Conservation (phyloP, 2,888 invertebrate species). For the Drosophila nr. perissopoda region DNA sequence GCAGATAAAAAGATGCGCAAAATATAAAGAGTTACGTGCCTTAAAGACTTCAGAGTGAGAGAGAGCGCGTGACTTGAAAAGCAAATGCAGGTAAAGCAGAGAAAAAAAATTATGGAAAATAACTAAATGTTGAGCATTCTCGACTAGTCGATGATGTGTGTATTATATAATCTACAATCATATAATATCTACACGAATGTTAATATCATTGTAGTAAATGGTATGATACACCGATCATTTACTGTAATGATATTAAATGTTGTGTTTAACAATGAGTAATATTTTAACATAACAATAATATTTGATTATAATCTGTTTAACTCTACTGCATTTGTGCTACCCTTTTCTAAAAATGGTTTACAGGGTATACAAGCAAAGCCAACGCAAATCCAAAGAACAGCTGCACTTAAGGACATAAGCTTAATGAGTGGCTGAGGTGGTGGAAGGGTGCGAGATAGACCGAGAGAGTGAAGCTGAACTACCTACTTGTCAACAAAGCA, state of each 20-base stretch:
- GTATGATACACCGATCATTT: neutral
- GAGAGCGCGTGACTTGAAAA: constrained; percentile 63
- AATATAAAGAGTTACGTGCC: constrained; percentile 60
- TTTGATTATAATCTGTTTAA: neutral
- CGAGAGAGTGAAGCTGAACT: constrained; percentile 2
- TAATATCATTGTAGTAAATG: neutral
- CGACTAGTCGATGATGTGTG: neutral
- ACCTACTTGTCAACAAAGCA: constrained; percentile 66
- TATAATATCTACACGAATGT: neutral
- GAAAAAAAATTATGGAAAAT: neutral
- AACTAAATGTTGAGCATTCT: neutral
- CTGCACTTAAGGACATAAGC: constrained; percentile 17
- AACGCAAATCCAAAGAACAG: constrained; percentile 18
- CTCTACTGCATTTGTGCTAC: neutral
- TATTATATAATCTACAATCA: neutral
- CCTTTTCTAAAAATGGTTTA: neutral
- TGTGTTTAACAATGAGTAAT: neutral
- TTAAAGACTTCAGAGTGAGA: constrained; percentile 33
- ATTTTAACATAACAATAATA: neutral
- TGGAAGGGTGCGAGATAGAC: neutral
- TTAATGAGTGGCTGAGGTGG: constrained; percentile 34
- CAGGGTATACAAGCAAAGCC: constrained; percentile 21
- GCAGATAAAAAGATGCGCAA: constrained; percentile 48
- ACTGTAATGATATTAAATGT: neutral
- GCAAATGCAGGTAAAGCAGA: constrained; percentile 45